A percentile compares a stretch with the other conserved stretches of the same genome.
These are phyloP conservation scores for Fissipunctia ypsillon DNA, from an alignment of 2,888 invertebrate genomes.

Conservation along the genomic window DNA sequence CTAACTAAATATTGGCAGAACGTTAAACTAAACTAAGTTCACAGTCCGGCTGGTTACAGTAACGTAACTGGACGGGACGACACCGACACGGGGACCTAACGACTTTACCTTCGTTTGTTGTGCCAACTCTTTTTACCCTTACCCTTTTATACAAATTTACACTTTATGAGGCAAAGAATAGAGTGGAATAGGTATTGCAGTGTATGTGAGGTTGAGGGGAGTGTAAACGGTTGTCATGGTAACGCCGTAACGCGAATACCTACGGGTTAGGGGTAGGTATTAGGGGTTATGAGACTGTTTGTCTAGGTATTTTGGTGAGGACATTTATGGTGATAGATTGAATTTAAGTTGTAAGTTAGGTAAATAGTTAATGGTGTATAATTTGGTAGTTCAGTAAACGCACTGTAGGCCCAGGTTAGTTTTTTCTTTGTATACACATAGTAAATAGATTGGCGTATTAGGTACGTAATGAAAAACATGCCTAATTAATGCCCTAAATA, in stretches of 20 bases:
- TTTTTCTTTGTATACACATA: too few species aligned
- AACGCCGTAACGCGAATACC: conserved; percentile 62
- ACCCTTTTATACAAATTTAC: conserved; percentile 51
- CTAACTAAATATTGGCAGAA: conserved; percentile 58
- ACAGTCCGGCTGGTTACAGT: conserved; percentile 70
- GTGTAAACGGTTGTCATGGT: conserved; percentile 63
- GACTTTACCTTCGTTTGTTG: conserved; percentile 74
- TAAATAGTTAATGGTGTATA: background rate
- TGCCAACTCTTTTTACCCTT: conserved; percentile 66
- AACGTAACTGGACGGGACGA: conserved; percentile 74
- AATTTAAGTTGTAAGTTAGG: background rate
- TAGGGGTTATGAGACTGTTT: conserved; percentile 13
- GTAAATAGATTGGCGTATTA: background rate
- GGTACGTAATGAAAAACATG: background rate
- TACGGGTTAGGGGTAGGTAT: conserved; percentile 57
- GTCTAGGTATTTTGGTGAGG: conserved; percentile 28
- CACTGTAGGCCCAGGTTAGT: too few species aligned
- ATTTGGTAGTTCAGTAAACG: background rate
- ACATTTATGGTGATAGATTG: background rate
- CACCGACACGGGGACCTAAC: conserved; percentile 75
- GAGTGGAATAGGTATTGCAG: conserved; percentile 50
- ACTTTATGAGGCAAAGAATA: conserved; percentile 47
- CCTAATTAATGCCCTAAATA: background rate
- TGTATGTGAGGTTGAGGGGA: conserved; percentile 18
- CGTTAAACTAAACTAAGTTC: conserved; percentile 70